phyloP scores from a whole-genome alignment of 2,113 vertebrate species.

The Heterotis niloticus region DNA sequence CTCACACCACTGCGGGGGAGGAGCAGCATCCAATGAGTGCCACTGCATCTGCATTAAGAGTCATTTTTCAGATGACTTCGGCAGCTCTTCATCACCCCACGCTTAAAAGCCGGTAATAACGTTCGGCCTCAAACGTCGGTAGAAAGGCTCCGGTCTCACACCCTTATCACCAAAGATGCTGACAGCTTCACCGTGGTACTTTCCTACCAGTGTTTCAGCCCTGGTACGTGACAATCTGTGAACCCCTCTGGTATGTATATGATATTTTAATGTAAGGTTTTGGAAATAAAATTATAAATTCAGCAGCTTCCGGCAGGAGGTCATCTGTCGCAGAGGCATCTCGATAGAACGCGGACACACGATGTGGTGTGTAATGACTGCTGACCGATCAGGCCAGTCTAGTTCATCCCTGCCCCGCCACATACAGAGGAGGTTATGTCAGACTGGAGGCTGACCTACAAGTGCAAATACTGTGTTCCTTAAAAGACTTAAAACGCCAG shows the following conservation, averaged over 20 bases:
- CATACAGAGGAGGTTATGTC: neutral
- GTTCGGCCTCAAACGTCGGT: neutral
- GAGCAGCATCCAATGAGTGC: neutral
- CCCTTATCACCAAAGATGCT: conserved; percentile 2
- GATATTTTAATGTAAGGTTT: neutral
- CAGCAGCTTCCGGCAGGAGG: neutral
- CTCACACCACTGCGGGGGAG: too few species aligned
- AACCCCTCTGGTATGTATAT: neutral
- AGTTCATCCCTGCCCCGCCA: neutral
- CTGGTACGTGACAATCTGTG: neutral
- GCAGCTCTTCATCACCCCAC: conserved; percentile 9
- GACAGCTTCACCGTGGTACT: neutral
- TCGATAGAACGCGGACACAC: neutral
- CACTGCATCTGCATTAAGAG: neutral
- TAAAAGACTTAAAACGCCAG: conserved; percentile 14
- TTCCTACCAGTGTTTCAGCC: neutral
- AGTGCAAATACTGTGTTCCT: conserved; percentile 34
- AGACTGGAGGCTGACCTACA: neutral
- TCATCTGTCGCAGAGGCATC: neutral
- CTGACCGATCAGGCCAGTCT: neutral
- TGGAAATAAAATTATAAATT: neutral
- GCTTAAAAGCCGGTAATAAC: neutral
- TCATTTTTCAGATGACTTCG: conserved; percentile 13
- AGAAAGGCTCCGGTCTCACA: neutral
- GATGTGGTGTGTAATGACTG: too few species aligned